A percentile compares a stretch with the other conserved stretches of the same genome.
Evolutionary conservation across 2,113 vertebrate genomes (phyloP).

Genomic region (Plestiodon gilberti): DNA sequence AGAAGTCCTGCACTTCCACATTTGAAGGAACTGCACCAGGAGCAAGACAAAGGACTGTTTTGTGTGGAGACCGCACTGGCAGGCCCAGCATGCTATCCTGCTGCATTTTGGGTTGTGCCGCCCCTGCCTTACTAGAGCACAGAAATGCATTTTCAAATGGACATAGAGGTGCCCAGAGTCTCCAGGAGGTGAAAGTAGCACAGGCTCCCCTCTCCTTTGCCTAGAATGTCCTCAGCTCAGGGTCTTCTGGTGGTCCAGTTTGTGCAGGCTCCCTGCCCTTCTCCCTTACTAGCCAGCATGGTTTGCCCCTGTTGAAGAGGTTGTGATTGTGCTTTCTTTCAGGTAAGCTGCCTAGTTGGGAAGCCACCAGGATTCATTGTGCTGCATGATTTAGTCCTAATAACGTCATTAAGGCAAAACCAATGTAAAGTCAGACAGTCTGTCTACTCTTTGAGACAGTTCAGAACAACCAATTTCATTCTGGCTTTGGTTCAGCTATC

Average conservation of each 20-base stretch:
- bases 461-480: background rate
- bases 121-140: no score
- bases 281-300: background rate
- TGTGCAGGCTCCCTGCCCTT: background rate
- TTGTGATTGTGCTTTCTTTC: background rate
- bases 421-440: background rate
- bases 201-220: no score
- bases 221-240: background rate
- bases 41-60: no score
- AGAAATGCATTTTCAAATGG: no score
- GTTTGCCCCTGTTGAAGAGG: background rate
- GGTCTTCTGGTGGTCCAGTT: background rate
- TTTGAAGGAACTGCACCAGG: no score
- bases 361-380: background rate
- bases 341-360: background rate
- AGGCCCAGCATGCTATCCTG: no score
- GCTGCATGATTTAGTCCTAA: constrained; percentile 1
- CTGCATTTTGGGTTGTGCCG: no score
- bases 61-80: no score
- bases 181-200: no score
- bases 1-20: no score
- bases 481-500: background rate
- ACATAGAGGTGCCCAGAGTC: no score
- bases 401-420: background rate
- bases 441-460: background rate